These are phyloP conservation scores for Microplitis mediator DNA, from an alignment of 1,140 invertebrate species.

Conservation along the genomic window DNA sequence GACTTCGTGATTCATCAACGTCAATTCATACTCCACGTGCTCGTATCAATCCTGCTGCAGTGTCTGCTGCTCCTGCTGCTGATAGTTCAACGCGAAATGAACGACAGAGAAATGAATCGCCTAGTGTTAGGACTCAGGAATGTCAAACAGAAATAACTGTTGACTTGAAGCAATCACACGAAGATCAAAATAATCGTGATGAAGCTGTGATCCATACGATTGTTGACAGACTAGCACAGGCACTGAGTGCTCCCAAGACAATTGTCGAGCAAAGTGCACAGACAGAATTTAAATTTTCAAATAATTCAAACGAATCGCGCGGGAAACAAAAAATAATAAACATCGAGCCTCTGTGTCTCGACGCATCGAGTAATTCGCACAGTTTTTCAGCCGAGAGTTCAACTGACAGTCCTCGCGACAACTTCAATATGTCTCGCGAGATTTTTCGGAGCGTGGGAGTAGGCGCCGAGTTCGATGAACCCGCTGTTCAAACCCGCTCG, in stretches of 20 bases:
- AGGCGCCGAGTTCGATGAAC: slow-evolving; percentile 53
- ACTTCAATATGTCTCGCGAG: slow-evolving; percentile 49
- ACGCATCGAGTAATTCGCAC: slow-evolving; percentile 36
- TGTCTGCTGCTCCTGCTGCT: neutral
- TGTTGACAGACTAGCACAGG: slow-evolving; percentile 35
- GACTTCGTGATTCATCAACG: slow-evolving; percentile 52
- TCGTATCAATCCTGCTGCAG: slow-evolving; percentile 2
- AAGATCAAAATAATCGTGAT: slow-evolving; percentile 19
- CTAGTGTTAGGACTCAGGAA: slow-evolving; percentile 41
- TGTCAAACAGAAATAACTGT: slow-evolving; percentile 54
- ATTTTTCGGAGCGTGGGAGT: slow-evolving; percentile 56
- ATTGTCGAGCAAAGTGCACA: slow-evolving; percentile 36
- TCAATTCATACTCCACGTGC: slow-evolving; percentile 19
- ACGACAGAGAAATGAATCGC: neutral
- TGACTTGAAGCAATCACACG: slow-evolving; percentile 31
- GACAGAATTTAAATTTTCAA: slow-evolving; percentile 31
- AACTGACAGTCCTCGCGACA: slow-evolving; percentile 43
- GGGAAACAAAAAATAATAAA: neutral
- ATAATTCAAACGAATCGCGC: neutral
- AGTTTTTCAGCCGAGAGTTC: slow-evolving; percentile 46
- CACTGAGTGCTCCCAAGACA: slow-evolving; percentile 33
- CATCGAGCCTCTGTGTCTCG: slow-evolving; percentile 31
- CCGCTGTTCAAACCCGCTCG: slow-evolving; percentile 27
- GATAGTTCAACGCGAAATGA: neutral
- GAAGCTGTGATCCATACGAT: slow-evolving; percentile 31